Evolutionary conservation across 2,888 invertebrate species (phyloP).

Genomic region (Arrhopalites spinosus): DNA sequence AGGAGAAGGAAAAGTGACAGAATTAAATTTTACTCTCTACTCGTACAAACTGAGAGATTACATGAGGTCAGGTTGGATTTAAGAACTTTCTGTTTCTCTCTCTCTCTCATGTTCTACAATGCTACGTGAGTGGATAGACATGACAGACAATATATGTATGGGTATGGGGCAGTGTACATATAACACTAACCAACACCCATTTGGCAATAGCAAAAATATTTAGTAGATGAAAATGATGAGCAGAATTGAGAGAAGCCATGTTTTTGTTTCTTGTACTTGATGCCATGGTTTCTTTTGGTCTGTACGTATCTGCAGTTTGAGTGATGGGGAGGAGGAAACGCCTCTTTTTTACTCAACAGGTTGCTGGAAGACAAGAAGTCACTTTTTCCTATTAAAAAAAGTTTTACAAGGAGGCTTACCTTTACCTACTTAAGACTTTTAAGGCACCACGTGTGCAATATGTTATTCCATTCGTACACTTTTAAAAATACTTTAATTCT

Average conservation of each 20-base stretch:
- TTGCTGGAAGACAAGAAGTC: constrained; percentile 24
- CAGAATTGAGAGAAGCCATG: no score
- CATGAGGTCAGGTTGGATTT: not conserved
- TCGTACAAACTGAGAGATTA: no score
- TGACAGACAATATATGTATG: not conserved
- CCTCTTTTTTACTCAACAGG: constrained; percentile 17
- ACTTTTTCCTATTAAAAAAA: no score
- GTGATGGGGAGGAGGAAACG: constrained; percentile 20
- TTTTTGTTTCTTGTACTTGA: no score
- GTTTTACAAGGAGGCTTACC: constrained; percentile 19
- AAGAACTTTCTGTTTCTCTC: constrained; percentile 13
- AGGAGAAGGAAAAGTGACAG: not conserved
- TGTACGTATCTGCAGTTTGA: not conserved
- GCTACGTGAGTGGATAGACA: not conserved
- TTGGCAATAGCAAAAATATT: not conserved
- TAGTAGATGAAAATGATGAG: no score
- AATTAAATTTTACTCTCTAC: not conserved
- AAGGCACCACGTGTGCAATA: constrained; percentile 16
- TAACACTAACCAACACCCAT: not conserved
- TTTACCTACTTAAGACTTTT: constrained; percentile 19
- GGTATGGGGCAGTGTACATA: not conserved
- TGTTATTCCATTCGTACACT: no score
- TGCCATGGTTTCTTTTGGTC: no score
- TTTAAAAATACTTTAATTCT: no score
- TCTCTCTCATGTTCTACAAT: not conserved